Conservation (phyloP, 2,888 invertebrate species). For the Agrotis segetum region DNA sequence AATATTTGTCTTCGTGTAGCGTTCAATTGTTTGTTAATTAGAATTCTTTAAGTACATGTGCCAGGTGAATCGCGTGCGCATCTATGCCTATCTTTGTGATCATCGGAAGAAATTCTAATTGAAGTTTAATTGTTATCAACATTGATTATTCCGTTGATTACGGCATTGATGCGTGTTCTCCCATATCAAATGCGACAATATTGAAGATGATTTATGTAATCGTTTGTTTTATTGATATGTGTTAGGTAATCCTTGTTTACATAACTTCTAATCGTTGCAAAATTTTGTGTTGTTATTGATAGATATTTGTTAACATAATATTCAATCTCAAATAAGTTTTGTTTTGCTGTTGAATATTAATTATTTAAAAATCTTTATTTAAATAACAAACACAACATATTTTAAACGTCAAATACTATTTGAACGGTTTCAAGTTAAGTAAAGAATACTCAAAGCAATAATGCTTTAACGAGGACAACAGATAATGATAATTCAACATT, state of each 20-base stretch:
- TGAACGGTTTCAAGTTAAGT: background rate
- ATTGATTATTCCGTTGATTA: background rate
- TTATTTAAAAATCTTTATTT: background rate
- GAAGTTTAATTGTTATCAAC: constrained; percentile 7
- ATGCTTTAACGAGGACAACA: background rate
- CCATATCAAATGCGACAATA: background rate
- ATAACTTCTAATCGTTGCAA: constrained; percentile 13
- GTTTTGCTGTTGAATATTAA: background rate
- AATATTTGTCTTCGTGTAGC: constrained; percentile 44
- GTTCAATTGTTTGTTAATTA: constrained; percentile 41
- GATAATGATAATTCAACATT: background rate
- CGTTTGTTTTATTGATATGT: constrained; percentile 20
- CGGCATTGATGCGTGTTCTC: background rate
- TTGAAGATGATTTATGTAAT: constrained; percentile 29
- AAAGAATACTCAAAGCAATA: background rate
- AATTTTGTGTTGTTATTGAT: constrained; percentile 29
- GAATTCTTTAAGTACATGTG: constrained; percentile 23
- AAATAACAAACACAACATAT: background rate
- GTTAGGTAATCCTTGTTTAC: constrained; percentile 38
- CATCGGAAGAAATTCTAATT: constrained; percentile 28
- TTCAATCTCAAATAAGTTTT: constrained; percentile 25
- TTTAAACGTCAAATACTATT: background rate
- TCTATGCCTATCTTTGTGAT: constrained; percentile 15
- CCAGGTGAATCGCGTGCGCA: constrained; percentile 9
- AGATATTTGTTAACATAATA: constrained; percentile 7